phyloP scores from a whole-genome alignment of 2,888 invertebrate species.

The Alviniconcha strummeri region DNA sequence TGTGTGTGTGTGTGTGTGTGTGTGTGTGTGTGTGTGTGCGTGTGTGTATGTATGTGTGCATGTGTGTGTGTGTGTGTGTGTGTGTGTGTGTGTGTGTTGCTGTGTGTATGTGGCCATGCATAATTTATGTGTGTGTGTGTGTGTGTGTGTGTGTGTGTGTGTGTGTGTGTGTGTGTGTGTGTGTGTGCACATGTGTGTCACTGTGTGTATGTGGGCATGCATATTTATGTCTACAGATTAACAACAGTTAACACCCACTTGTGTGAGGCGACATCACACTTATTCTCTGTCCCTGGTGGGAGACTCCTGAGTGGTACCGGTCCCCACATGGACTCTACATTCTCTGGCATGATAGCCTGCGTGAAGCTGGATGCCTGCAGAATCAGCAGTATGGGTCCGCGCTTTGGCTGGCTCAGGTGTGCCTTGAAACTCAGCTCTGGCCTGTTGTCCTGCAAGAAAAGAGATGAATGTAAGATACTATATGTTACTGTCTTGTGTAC shows the following conservation, averaged over 20 bases:
- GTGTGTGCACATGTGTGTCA: neutral
- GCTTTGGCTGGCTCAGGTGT: slow-evolving; percentile 53
- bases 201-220: slow-evolving; percentile 15
- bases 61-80: slow-evolving; percentile 17
- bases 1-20: slow-evolving; percentile 9
- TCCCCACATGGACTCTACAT: slow-evolving; percentile 70
- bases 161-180: slow-evolving; percentile 17
- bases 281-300: slow-evolving; percentile 65
- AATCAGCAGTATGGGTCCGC: slow-evolving; percentile 57
- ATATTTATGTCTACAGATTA: neutral
- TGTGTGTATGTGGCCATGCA: neutral
- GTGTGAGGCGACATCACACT: slow-evolving; percentile 70
- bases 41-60: slow-evolving; percentile 18
- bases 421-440: slow-evolving; percentile 53
- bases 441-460: slow-evolving; percentile 13
- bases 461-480: neutral
- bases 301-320: slow-evolving; percentile 67
- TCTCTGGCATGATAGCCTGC: slow-evolving; percentile 72
- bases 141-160: neutral
- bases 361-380: slow-evolving; percentile 59
- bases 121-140: neutral
- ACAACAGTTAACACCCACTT: slow-evolving; percentile 50
- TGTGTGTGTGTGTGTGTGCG: neutral
- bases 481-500: neutral
- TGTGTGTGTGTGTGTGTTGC: slow-evolving; percentile 20